Evolutionary conservation across 2,888 invertebrate genomes (phyloP), one percentile per base, ranked within the genome.

Genomic region (Therioaphis trifolii): DNA sequence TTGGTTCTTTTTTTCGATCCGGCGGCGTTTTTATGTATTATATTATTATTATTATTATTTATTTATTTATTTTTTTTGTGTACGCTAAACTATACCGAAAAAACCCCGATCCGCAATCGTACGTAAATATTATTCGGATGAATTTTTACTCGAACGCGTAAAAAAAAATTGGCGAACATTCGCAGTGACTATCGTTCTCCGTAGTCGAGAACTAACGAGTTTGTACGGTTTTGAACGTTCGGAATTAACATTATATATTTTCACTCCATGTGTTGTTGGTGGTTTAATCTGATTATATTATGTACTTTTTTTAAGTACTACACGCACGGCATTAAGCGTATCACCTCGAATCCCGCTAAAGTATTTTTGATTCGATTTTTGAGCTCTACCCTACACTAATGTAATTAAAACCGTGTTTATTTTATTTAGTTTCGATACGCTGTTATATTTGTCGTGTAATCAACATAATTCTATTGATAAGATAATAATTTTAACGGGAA

Each of bases 251-350:
- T 69, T 18, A 1, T 43, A n/a, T 55, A 24, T 43, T 21, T 69
- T 3, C 24, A 46, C 18, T 15, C 18, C 7, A 9, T 43, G 9
- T 27, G 9, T 27, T 43, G 3, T 49, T 29, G 29, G 14, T 3
- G 29, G 18, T 49, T 18, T 72, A 52, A 72, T 72, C 71, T 71
- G n/a, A n/a, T 29, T 52, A 72, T 49, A 27, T n/a, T n/a, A 52
- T n/a, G 12, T 49, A n/a, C 52, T 52, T 40, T 68, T 27, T 40
- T 15, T n/a, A 7, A 40, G n/a, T n/a, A n/a, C 24, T 24, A 11
- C 27, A 29, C 52, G 46, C n/a, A 24, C 3, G 24, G 71, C 71
- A 12, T 49, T 27, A 49, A 24, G 46, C 24, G 12, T 46, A 46
- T 18, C 46, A 18, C 35, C 14, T 74, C 35, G 72, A 74, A 52